Evolutionary conservation across 1,140 invertebrate genomes (phyloP).

Genomic region (Leptopilina boulardi): DNA sequence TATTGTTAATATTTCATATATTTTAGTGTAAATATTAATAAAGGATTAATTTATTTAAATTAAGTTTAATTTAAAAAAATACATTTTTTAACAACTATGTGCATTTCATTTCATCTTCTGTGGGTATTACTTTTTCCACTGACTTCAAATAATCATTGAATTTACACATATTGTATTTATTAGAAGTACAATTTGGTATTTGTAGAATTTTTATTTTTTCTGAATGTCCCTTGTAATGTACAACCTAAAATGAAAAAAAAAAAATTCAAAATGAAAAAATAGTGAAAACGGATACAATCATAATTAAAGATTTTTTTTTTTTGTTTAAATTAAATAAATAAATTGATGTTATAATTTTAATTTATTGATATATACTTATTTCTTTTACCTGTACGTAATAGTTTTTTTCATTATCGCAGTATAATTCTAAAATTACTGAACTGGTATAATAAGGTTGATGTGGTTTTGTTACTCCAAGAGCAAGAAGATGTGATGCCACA

Average conservation of each 20-base stretch:
- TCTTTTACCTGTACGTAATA: neutral
- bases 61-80: too few relatives aligned
- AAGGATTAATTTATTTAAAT: too few relatives aligned
- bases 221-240: neutral
- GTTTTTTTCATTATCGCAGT: neutral
- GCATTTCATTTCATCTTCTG: neutral
- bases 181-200: neutral
- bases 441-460: neutral
- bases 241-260: neutral
- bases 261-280: neutral
- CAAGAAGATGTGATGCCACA: neutral
- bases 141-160: neutral
- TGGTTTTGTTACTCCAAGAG: neutral
- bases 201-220: neutral
- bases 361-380: neutral
- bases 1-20: too few relatives aligned
- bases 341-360: neutral
- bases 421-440: neutral
- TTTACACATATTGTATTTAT: neutral
- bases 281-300: too few relatives aligned
- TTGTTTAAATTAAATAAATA: neutral
- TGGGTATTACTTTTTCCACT: neutral
- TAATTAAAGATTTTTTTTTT: neutral
- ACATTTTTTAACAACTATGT: too few relatives aligned
- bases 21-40: too few relatives aligned